A percentile compares a stretch with the other conserved stretches of the same genome.
These are phyloP conservation scores for Pogonognathellus flavescens DNA, from an alignment of 1,140 invertebrate species.

Conservation along the genomic window DNA sequence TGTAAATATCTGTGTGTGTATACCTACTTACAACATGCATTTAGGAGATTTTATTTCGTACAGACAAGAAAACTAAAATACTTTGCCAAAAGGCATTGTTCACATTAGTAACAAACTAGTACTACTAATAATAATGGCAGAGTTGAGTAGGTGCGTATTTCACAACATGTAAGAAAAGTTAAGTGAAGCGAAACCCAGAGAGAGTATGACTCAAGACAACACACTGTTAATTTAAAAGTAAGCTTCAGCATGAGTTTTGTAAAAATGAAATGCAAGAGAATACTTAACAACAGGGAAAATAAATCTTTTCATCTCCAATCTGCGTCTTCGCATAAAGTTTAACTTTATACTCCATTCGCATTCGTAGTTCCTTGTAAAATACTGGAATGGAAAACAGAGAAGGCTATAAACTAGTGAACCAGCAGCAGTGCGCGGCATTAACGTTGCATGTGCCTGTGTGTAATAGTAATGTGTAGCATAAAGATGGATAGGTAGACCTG, in stretches of 20 bases:
- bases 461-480: too few relatives aligned
- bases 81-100: neutral
- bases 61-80: neutral
- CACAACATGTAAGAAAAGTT: neutral
- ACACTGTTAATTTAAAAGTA: neutral
- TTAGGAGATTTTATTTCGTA: neutral
- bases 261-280: slow-evolving; percentile 41
- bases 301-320: slow-evolving; percentile 35
- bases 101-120: neutral
- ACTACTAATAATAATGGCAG: too few relatives aligned
- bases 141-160: neutral
- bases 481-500: too few relatives aligned
- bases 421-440: too few relatives aligned
- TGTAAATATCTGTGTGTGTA: neutral
- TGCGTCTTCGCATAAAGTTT: slow-evolving; percentile 41
- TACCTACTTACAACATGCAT: neutral
- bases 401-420: neutral
- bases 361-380: neutral
- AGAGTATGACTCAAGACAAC: neutral
- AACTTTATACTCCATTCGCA: neutral
- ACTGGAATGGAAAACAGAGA: neutral
- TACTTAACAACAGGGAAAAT: slow-evolving; percentile 28
- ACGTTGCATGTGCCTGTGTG: too few relatives aligned
- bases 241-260: slow-evolving; percentile 10
- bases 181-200: slow-evolving; percentile 26